Evolutionary conservation across 2,113 vertebrate genomes (phyloP).

Genomic region (Amblyopsis rosae): DNA sequence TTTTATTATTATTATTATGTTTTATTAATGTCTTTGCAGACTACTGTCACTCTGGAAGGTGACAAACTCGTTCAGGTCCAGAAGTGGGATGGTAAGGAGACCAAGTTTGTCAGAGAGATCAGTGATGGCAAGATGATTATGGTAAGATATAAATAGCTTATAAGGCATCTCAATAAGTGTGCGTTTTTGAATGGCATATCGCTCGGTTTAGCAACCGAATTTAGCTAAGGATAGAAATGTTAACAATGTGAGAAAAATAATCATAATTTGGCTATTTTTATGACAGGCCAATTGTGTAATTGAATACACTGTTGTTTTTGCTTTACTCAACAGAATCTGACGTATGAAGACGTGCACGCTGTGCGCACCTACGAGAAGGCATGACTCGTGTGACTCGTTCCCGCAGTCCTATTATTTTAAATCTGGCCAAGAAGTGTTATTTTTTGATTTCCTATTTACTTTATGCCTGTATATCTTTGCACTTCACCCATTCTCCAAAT

Average conservation of each 20-base stretch:
- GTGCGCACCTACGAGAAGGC: constrained; percentile 93
- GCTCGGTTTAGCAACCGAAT: too few species aligned
- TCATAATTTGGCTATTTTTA: not conserved
- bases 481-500: constrained; percentile 53
- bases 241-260: too few species aligned
- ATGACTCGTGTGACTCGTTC: constrained; percentile 59
- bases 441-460: constrained; percentile 56
- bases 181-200: too few species aligned
- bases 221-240: too few species aligned
- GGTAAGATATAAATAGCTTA: constrained; percentile 73
- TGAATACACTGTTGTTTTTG: too few species aligned
- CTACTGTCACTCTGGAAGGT: constrained; percentile 86
- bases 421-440: constrained; percentile 34
- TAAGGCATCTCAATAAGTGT: too few species aligned
- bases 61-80: constrained; percentile 90
- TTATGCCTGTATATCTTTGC: constrained; percentile 62
- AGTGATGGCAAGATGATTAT: constrained; percentile 90
- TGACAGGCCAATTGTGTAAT: not conserved
- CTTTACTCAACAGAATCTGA: constrained; percentile 83
- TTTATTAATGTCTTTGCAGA: constrained; percentile 67
- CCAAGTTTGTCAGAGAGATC: constrained; percentile 88
- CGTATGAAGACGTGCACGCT: constrained; percentile 85
- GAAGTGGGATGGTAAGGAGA: constrained; percentile 95
- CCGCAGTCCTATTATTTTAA: not conserved
- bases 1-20: too few species aligned